Conservation (phyloP, 2,888 invertebrate species). For the Tillus elongatus region DNA sequence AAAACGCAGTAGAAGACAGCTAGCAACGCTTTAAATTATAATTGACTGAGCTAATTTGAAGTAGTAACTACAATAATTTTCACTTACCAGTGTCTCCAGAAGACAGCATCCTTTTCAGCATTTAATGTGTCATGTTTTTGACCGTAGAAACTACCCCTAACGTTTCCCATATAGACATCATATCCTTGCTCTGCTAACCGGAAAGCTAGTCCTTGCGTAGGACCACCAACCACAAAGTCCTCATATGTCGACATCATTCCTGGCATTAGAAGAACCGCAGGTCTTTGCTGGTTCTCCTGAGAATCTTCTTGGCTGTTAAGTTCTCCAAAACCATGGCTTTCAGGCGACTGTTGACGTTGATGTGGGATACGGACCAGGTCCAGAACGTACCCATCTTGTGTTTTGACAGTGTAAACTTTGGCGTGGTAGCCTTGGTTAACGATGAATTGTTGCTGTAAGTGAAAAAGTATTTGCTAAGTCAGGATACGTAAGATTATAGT, state of each 20-base stretch:
- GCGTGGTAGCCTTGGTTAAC: conserved; percentile 40
- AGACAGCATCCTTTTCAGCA: conserved; percentile 31
- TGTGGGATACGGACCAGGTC: conserved; percentile 37
- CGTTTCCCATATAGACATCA: conserved; percentile 53
- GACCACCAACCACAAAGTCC: conserved; percentile 63
- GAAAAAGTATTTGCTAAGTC: too few relatives aligned
- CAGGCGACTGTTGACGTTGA: too few relatives aligned
- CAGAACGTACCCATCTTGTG: conserved; percentile 42
- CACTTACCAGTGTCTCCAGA: conserved; percentile 39
- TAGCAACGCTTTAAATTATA: too few relatives aligned
- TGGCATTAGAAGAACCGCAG: conserved; percentile 61
- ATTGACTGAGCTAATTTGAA: too few relatives aligned
- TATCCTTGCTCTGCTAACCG: conserved; percentile 42
- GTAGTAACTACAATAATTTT: too few relatives aligned
- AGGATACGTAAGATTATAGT: too few relatives aligned
- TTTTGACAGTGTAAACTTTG: conserved; percentile 39
- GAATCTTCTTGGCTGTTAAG: conserved; percentile 25
- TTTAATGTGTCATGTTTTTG: conserved; percentile 41
- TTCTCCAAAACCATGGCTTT: conserved; percentile 12
- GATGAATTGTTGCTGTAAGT: too few relatives aligned
- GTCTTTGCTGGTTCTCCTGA: too few relatives aligned
- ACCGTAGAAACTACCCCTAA: conserved; percentile 50
- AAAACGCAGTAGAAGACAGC: too few relatives aligned
- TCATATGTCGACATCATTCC: conserved; percentile 66
- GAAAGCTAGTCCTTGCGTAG: conserved; percentile 45